Base-by-base conservation (phyloP, 2,797 vertebrate species). In the Synanceia verrucosa region DNA sequence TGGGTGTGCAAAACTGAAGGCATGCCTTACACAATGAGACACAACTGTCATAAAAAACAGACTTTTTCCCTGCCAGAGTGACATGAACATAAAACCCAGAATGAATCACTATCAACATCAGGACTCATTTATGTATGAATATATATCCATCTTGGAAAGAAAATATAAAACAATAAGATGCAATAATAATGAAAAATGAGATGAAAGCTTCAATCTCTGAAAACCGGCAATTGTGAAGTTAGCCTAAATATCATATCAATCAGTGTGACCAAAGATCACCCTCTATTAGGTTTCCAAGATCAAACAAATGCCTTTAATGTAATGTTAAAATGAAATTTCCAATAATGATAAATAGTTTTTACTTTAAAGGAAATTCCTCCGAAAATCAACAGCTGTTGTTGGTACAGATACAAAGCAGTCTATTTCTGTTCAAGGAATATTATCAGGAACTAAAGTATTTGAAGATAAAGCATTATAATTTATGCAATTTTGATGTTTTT, bases 71-170 rank as follows among this genome's bases (percentile, higher is more conserved):
- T 63, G 57, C 39, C 39, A 41, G 39, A 41, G n/a, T n/a, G 18
- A 43, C 39, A 43, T 43, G 2, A 43, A 43, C 18, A n/a, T 34
- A 48, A 82, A 79, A 50, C n/a, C 58, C 56, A 60, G 33, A n/a
- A 7, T 37, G 51, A 24, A 23, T 37, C 16, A 0, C 19, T 18
- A 19, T 21, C 29, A 46, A 36, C 29, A 33, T 52, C 11, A 31
- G 52, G 53, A 75, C 14, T 53, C 58, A 48, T 52, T 4, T 29
- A 29, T 29, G 6, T 29, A 16, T 37, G 4, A 13, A 48, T 24
- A 9, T 8, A 26, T 11, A 29, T 23, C 6, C 10, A 39, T 18
- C 39, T n/a, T 57, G 13, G 18, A 61, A 34, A 26, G 10, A 48
- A 21, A 50, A 48, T 44, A 43, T 43, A 8, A 43, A 43, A 19